These are phyloP conservation scores for Coremacera marginata DNA, from an alignment of 2,888 invertebrate species.

Conservation along the genomic window DNA sequence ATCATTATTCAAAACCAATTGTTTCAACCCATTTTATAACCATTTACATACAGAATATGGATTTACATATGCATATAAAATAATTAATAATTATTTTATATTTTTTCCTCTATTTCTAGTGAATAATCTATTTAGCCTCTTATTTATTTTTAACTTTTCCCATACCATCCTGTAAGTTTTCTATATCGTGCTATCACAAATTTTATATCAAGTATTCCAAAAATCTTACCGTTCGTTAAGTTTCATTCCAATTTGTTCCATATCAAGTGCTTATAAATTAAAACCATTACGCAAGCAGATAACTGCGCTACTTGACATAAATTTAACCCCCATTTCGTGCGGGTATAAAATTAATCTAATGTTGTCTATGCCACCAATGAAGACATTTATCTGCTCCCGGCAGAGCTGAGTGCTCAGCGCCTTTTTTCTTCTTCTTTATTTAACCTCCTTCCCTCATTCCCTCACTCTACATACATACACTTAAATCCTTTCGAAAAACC, in stretches of 20 bases:
- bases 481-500: constrained; percentile 19
- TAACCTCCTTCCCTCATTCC: neutral
- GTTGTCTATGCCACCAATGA: constrained; percentile 24
- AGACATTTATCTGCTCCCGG: constrained; percentile 28
- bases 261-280: constrained; percentile 29
- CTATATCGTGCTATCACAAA: too few relatives aligned
- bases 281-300: constrained; percentile 18
- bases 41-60: too few relatives aligned
- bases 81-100: too few relatives aligned
- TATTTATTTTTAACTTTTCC: too few relatives aligned
- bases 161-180: too few relatives aligned
- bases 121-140: too few relatives aligned
- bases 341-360: constrained; percentile 35
- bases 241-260: constrained; percentile 12
- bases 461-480: neutral
- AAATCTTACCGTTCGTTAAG: neutral
- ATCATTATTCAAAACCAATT: too few relatives aligned
- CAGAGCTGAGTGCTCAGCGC: neutral
- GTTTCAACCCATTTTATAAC: too few relatives aligned
- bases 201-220: too few relatives aligned
- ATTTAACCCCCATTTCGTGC: constrained; percentile 25
- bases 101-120: too few relatives aligned
- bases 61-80: too few relatives aligned
- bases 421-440: neutral
- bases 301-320: constrained; percentile 32